Base-by-base conservation (phyloP, 2,113 vertebrate species). In the Eublepharis macularius region DNA sequence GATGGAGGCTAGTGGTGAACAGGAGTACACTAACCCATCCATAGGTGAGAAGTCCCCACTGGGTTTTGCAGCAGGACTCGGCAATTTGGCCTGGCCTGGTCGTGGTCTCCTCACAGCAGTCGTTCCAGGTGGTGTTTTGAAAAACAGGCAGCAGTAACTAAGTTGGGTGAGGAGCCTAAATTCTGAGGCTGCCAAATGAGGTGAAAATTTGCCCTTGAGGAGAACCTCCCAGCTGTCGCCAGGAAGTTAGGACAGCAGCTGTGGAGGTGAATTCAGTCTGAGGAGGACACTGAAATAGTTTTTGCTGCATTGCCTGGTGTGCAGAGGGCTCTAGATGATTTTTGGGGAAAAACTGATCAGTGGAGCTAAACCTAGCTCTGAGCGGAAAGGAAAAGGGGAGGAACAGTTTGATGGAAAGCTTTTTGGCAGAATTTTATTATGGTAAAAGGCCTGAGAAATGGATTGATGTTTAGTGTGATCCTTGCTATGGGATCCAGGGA, bases 151-250 rank as follows among this genome's bases (percentile, higher is more conserved):
- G 66, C 29, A 60, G 49, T 70, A 69, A 57, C 76, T 70, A 79
- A 34, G 66, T 32, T 24, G 26, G 26, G 51, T 79, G 68, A n/a
- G 32, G 63, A 68, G 16, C 13, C 74, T 43, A 39, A 76, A 32
- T 65, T 29, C 77, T 26, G n/a, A 45, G 45, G 13, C 57, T 79
- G 76, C 75, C 76, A 79, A 76, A 85, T 79, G 76, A 80, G 49
- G 83, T 79, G 76, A 72, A 45, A 80, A 79, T 36, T 76, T 68
- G 60, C 34, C 74, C 29, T 68, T 39, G 2, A 66, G 9, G 75
- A 77, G 76, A 26, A 43, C 43, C 49, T 43, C 68, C 75, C 66
- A 69, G 76, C 29, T 41, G 2, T n/a, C 43, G 29, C n/a, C 47
- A 9, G 66, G 51, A 72, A 69, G 49, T 66, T 49, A 72, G 47